Evolutionary conservation across 2,113 vertebrate genomes (phyloP).

Genomic region (Trematomus loennbergii): DNA sequence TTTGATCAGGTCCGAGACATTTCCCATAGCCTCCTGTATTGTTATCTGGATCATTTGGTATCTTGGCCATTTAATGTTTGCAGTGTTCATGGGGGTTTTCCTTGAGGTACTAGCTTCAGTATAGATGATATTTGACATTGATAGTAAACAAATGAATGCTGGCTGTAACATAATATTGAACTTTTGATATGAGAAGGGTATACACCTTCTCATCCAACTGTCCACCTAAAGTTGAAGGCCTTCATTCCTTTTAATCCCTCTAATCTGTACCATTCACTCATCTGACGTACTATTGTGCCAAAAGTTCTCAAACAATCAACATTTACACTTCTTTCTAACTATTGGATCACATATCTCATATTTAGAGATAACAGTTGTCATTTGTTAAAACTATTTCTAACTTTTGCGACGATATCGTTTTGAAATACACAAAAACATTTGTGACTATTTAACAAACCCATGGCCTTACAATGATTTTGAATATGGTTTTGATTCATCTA

Average conservation of each 20-base stretch:
- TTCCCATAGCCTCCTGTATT: not conserved
- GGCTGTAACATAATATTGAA: not conserved
- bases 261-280: not conserved
- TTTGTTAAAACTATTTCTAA: not conserved
- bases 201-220: not conserved
- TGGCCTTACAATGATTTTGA: not conserved
- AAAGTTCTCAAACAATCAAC: not conserved
- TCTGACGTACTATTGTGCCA: not conserved
- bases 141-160: not conserved
- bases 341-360: not conserved
- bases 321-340: not conserved
- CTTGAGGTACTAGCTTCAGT: not conserved
- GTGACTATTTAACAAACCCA: not conserved
- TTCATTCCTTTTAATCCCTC: no score
- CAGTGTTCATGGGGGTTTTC: constrained; percentile 9
- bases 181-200: not conserved
- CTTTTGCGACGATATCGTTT: not conserved
- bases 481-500: not conserved
- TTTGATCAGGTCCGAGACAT: not conserved
- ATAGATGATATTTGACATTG: not conserved
- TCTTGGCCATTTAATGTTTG: constrained; percentile 3
- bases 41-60: not conserved
- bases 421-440: not conserved
- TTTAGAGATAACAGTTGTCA: not conserved
- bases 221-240: no score